A percentile compares a stretch with the other conserved stretches of the same genome.
Conservation (phyloP, 1,140 invertebrate species). For the Hestina assimilis region DNA sequence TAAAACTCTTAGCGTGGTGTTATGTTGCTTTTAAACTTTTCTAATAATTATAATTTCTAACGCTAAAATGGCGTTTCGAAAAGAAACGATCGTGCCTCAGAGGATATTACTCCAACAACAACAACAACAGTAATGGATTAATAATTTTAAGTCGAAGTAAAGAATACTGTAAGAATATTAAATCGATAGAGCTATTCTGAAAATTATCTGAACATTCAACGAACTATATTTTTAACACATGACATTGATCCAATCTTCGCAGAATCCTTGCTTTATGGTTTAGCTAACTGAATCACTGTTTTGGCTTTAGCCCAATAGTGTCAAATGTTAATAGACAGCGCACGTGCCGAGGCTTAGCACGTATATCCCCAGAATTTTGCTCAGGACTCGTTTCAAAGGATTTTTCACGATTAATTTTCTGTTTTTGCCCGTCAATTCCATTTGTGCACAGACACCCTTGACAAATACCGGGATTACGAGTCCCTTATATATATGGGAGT, state of each 20-base stretch:
- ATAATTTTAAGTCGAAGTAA: no score
- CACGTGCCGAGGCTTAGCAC: conserved; percentile 64
- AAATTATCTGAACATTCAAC: no score
- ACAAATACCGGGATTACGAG: conserved; percentile 68
- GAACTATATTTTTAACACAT: background rate
- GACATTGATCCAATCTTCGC: conserved; percentile 3
- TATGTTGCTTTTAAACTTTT: no score
- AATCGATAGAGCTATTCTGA: no score
- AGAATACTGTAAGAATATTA: no score
- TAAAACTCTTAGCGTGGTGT: no score
- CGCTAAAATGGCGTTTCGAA: background rate
- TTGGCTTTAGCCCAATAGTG: conserved; percentile 65
- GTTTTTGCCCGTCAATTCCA: conserved; percentile 64
- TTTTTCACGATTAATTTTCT: conserved; percentile 72
- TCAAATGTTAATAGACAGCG: conserved; percentile 69
- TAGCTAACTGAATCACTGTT: conserved; percentile 48
- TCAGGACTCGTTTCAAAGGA: conserved; percentile 43
- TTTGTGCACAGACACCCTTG: conserved; percentile 64
- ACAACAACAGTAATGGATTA: no score
- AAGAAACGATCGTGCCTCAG: background rate
- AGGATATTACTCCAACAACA: background rate
- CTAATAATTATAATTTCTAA: background rate
- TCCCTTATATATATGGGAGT: background rate
- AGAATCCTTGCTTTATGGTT: conserved; percentile 13
- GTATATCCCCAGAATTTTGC: conserved; percentile 38